A percentile compares a stretch with the other conserved stretches of the same genome.
These are phyloP conservation scores for Megamerina dolium DNA, from an alignment of 2,888 invertebrate genomes.

Conservation along the genomic window DNA sequence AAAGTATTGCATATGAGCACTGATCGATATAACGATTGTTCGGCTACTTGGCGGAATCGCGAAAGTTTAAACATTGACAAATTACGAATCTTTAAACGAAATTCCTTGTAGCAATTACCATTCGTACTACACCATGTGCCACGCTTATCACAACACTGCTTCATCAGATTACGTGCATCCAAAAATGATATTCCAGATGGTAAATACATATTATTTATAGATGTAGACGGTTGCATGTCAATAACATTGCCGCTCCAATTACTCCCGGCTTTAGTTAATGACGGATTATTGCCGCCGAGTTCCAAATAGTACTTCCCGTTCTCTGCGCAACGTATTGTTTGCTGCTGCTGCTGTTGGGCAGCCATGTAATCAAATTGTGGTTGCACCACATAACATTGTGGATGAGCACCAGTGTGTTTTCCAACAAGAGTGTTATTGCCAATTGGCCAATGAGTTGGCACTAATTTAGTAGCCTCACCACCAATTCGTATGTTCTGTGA, in stretches of 20 bases:
- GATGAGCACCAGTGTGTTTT: conserved; percentile 5
- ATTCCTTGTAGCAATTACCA: conserved; percentile 75
- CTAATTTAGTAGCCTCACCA: conserved; percentile 29
- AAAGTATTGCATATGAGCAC: conserved; percentile 91
- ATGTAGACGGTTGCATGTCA: conserved; percentile 18
- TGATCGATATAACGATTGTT: conserved; percentile 81
- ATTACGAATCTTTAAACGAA: conserved; percentile 82
- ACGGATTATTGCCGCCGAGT: conserved; percentile 63
- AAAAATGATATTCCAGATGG: conserved; percentile 22
- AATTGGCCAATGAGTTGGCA: conserved; percentile 36
- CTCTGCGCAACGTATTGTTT: conserved; percentile 81
- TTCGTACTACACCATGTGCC: conserved; percentile 69
- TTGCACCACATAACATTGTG: conserved; percentile 25
- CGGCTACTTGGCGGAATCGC: conserved; percentile 79
- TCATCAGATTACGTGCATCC: conserved; percentile 40
- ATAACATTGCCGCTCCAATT: not conserved
- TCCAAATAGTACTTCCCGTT: conserved; percentile 87
- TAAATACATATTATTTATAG: conserved; percentile 17
- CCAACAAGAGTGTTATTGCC: too few relatives aligned
- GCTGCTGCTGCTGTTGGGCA: conserved; percentile 51
- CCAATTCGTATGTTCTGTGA: conserved; percentile 51
- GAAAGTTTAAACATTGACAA: conserved; percentile 88
- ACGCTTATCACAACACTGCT: conserved; percentile 65
- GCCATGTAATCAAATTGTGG: conserved; percentile 12
- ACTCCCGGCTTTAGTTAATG: conserved; percentile 24